These are phyloP conservation scores for Carpatolechia fugitivella DNA, from an alignment of 2,888 invertebrate species.

Conservation along the genomic window DNA sequence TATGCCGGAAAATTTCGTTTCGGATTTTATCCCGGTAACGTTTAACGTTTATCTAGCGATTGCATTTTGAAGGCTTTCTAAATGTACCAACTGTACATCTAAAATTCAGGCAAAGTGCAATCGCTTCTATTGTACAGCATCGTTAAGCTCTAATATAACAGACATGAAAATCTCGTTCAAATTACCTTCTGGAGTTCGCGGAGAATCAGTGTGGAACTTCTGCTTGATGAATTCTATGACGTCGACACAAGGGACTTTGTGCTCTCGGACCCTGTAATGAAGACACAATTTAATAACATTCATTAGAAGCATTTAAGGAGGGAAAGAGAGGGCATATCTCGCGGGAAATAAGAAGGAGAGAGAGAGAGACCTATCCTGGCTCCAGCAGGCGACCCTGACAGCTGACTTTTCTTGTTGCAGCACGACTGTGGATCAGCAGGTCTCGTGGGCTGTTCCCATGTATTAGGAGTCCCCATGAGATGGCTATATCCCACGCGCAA, in stretches of 20 bases:
- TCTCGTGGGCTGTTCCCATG: conserved; percentile 36
- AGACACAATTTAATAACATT: conserved; percentile 10
- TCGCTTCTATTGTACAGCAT: too few species aligned
- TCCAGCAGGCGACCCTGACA: conserved; percentile 42
- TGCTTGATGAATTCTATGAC: conserved; percentile 85
- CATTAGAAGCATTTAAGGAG: not conserved
- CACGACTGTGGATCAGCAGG: conserved; percentile 37
- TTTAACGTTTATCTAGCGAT: too few species aligned
- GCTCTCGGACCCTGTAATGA: conserved; percentile 47
- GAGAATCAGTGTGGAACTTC: conserved; percentile 72
- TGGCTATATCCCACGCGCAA: too few species aligned
- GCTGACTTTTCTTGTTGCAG: conserved; percentile 38
- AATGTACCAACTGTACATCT: too few species aligned
- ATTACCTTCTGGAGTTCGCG: conserved; percentile 43
- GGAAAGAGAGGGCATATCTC: too few species aligned
- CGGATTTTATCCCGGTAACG: too few species aligned
- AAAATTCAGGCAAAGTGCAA: too few species aligned
- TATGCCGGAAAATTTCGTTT: too few species aligned
- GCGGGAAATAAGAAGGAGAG: too few species aligned
- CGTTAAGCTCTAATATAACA: too few species aligned
- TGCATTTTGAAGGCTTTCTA: too few species aligned
- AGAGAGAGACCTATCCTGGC: conserved; percentile 27
- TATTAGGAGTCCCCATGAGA: conserved; percentile 26
- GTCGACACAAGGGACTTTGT: conserved; percentile 71
- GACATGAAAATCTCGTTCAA: too few species aligned